Conservation (phyloP, 2,113 vertebrate species). For the Bettongia penicillata region DNA sequence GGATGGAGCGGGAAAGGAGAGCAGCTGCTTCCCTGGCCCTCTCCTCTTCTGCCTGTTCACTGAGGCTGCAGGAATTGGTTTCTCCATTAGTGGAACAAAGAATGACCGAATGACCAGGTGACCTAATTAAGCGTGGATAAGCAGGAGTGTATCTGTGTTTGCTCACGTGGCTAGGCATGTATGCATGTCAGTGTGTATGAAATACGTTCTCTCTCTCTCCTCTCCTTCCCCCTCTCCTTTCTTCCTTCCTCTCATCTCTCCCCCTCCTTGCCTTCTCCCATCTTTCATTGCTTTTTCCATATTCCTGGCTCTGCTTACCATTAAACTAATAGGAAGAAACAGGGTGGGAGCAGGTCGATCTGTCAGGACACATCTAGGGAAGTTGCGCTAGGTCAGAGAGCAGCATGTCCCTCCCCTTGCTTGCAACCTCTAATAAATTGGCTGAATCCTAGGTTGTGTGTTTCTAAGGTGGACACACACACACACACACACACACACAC, state of each 20-base stretch:
- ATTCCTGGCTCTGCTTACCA: neutral
- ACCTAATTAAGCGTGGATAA: neutral
- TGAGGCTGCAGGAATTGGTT: neutral
- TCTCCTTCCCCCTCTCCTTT: rapidly evolving
- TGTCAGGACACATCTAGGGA: slow-evolving; percentile 45
- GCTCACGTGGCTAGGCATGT: rapidly evolving
- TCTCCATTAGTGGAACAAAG: neutral
- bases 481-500: neutral
- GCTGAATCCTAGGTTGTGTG: slow-evolving; percentile 43
- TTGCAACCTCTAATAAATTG: slow-evolving; percentile 58
- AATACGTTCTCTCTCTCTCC: neutral
- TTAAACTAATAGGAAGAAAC: neutral
- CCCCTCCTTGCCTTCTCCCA: neutral
- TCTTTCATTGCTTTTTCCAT: neutral
- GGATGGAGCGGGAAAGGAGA: neutral
- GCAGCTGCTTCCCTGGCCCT: neutral
- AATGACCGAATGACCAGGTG: neutral
- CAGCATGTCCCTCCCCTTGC: slow-evolving; percentile 22
- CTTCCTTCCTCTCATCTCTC: neutral
- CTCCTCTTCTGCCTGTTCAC: neutral
- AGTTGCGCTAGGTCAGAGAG: slow-evolving; percentile 40
- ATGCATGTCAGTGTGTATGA: neutral
- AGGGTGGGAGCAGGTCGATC: neutral
- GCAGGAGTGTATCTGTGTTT: neutral
- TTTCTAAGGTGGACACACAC: slow-evolving; percentile 55